These are phyloP conservation scores for Upupa epops DNA, from an alignment of 2,113 vertebrate species.

Conservation along the genomic window DNA sequence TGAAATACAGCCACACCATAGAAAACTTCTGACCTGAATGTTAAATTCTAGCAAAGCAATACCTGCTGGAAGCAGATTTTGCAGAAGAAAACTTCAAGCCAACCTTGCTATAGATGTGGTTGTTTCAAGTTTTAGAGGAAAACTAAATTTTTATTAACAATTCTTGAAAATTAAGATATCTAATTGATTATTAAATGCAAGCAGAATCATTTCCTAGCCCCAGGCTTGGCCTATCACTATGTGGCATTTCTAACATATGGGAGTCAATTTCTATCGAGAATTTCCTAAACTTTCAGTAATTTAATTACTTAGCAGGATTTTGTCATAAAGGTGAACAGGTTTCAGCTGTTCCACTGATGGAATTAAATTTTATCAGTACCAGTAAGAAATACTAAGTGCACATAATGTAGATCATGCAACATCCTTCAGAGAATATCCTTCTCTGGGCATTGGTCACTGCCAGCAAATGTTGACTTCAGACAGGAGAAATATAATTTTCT, in stretches of 20 bases:
- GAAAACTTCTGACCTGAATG: not conserved
- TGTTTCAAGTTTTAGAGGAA: not conserved
- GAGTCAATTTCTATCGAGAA: not conserved
- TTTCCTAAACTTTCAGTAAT: not conserved
- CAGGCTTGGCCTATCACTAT: not conserved
- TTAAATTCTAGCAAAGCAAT: not conserved
- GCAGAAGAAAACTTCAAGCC: not conserved
- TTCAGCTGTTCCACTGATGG: not conserved
- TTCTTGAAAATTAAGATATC: not conserved
- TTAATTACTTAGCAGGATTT: not conserved
- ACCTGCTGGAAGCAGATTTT: not conserved
- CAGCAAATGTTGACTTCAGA: slow-evolving; percentile 27
- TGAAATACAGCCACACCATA: not conserved
- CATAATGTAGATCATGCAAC: not conserved
- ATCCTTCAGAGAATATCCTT: not conserved
- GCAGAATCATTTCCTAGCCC: not conserved
- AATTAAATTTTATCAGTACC: not conserved
- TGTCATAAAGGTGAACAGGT: not conserved
- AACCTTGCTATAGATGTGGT: not conserved
- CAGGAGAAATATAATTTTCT: slow-evolving; percentile 19
- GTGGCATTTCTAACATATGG: not conserved
- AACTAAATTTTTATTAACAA: not conserved
- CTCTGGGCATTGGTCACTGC: slow-evolving; percentile 29
- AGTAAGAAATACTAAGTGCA: not conserved
- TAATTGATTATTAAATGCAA: not conserved